Base-by-base conservation (phyloP, 2,797 vertebrate genomes). In the Cossypha dichroa region DNA sequence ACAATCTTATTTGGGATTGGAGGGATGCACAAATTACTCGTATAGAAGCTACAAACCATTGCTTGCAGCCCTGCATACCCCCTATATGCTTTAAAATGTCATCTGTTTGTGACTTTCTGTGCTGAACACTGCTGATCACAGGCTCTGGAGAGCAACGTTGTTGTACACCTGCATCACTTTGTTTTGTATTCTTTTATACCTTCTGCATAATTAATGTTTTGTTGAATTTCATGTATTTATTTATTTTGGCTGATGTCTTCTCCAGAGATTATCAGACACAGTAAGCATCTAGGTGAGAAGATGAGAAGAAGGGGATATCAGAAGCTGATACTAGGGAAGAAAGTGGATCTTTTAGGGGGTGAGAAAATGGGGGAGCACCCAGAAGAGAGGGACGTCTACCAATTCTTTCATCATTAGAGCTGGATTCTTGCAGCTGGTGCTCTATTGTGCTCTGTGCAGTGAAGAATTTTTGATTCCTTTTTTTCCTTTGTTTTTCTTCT, bases 121-220 rank as follows among this genome's bases (percentile, higher is more conserved):
- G 77, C 94, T 7, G 31, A 49, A 58, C 15, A 9, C 43, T 66
- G 76, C 66, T 49, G 75, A 77, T 91, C 62, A 11, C 4, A 3
- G 67, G 55, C 88, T 91, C 85, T 8, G 9, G 78, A 40, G 81
- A 82, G 25, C 66, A 68, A 40, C 4, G 0, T 41, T 92, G 60
- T 84, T 62, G 46, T 75, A 69, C 85, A 89, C 90, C 85, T 96
- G 89, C 69, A 74, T 66, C 64, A 19, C 63, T 85, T 84, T 25
- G 21, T 60, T 91, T 92, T 87, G 62, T 49, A 77, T 91, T 84
- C 73, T 86, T 92, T 96, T 78, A 80, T 64, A 54, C 51, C 41
- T 93, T 91, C 58, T 96, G 73, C 75, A 85, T 94, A 94, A 89
- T 96, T 93, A 77, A 89, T 80, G 28, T 68, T 96, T 95, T 25